These are phyloP conservation scores for Drosophila quasianomalipes DNA, from an alignment of 2,888 invertebrate species.

Conservation along the genomic window DNA sequence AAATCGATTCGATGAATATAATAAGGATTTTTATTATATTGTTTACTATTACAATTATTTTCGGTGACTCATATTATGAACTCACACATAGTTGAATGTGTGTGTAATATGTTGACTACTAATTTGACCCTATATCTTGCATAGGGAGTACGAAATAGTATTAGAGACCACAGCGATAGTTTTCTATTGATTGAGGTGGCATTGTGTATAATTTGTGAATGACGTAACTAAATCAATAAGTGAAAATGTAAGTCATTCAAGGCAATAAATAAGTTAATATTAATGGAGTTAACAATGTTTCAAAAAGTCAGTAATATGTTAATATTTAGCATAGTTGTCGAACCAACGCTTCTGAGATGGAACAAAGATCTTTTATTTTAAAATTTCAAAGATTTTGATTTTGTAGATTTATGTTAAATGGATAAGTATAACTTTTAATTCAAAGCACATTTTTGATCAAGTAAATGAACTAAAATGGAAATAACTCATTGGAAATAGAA, in stretches of 20 bases:
- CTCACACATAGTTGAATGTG: not conserved
- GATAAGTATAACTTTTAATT: too few relatives aligned
- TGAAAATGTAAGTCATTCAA: not conserved
- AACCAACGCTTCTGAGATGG: too few relatives aligned
- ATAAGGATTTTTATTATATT: not conserved
- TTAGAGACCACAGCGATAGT: not conserved
- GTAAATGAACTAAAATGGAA: too few relatives aligned
- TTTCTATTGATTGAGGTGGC: not conserved
- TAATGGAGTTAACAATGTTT: not conserved
- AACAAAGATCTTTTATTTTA: too few relatives aligned
- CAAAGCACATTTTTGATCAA: too few relatives aligned
- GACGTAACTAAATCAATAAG: not conserved
- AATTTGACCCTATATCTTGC: not conserved
- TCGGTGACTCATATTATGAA: not conserved
- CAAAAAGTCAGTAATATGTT: not conserved
- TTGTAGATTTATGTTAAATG: too few relatives aligned
- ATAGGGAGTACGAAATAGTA: not conserved
- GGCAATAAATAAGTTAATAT: not conserved
- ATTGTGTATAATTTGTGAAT: not conserved
- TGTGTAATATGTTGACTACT: not conserved
- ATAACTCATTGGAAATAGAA: not conserved
- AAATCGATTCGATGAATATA: not conserved
- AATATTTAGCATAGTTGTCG: not conserved
- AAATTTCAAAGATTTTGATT: too few relatives aligned
- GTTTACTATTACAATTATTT: not conserved